Base-by-base conservation (phyloP, 2,797 vertebrate species). In the Enteromius trimaculatus region DNA sequence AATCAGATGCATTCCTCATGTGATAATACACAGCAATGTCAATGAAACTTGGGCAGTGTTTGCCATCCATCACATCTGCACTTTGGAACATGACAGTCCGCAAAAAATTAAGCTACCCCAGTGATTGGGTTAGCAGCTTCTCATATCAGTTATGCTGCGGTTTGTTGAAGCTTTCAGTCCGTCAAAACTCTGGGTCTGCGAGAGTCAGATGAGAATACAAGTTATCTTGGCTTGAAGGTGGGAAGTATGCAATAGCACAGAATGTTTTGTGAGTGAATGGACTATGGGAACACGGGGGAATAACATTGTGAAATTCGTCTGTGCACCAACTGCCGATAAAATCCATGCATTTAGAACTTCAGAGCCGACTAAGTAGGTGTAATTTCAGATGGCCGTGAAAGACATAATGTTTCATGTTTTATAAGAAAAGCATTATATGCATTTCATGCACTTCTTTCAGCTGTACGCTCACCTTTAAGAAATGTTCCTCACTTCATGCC, bases 11-110 rank as follows among this genome's bases (percentile, higher is more conserved):
- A 82, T 88, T 87, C 86, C 79, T 87, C 76, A 55, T 83, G 84
- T 83, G 60, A 79, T 70, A 82, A 79, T 81, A 66, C 14, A 72
- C 85, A 84, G 86, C 79, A 80, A 79, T 65, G 80, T 84, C 84
- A 87, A 80, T 86, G 53, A 84, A 85, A 66, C 66, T 75, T 68
- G 64, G 76, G 60, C 39, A 74, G 87, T 76, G 34, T 81, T 93
- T 87, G 88, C 86, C 84, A 77, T 87, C 74, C 85, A 87, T 90
- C 81, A 89, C 89, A 90, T 91, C 87, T 87, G 78, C 85, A 85
- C 88, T 86, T 85, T 87, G 83, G 3, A 23, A 79, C 86, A 26
- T 7, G 70, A 78, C 69, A 66, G 51, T 23, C 37, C 17, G 64
- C 82, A 68, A 79, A 88, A 89, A 89, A 60, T 89, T 86, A 90